Evolutionary conservation across 2,888 invertebrate species (phyloP).

Genomic region (Eustalomyia histrio): DNA sequence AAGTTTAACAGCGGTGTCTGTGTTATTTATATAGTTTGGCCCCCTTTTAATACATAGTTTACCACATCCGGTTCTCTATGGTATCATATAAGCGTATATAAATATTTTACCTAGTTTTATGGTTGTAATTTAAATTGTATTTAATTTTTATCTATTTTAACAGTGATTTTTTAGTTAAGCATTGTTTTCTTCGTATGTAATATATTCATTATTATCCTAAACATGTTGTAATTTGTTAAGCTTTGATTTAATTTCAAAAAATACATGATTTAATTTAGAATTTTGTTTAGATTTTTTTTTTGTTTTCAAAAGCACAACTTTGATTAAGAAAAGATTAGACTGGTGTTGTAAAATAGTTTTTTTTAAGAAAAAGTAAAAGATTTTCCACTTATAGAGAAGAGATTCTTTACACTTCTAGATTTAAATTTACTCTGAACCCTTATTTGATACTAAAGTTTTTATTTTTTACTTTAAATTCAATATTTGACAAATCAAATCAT

Average conservation of each 20-base stretch:
- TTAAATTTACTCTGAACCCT: too few relatives aligned
- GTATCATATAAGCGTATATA: conserved; percentile 19
- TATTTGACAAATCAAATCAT: too few relatives aligned
- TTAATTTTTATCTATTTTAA: conserved; percentile 65
- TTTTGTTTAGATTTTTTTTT: conserved; percentile 22
- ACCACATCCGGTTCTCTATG: neutral
- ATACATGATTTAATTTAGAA: conserved; percentile 63
- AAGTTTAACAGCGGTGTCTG: too few relatives aligned
- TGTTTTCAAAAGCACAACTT: neutral
- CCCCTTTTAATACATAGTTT: neutral
- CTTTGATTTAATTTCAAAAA: conserved; percentile 62
- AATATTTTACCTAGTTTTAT: conserved; percentile 60
- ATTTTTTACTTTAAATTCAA: too few relatives aligned
- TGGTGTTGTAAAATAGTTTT: too few relatives aligned
- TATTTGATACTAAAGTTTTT: too few relatives aligned
- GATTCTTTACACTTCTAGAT: too few relatives aligned
- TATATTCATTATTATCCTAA: conserved; percentile 43
- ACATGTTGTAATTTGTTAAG: conserved; percentile 65
- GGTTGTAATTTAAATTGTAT: conserved; percentile 64
- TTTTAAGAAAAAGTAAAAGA: too few relatives aligned
- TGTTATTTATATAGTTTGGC: too few relatives aligned
- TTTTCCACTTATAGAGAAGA: too few relatives aligned
- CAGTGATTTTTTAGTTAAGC: conserved; percentile 49
- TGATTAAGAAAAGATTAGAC: neutral
- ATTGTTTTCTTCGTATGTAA: conserved; percentile 18